Evolutionary conservation across 2,113 vertebrate genomes (phyloP).

Genomic region (Microcebus jonahi): DNA sequence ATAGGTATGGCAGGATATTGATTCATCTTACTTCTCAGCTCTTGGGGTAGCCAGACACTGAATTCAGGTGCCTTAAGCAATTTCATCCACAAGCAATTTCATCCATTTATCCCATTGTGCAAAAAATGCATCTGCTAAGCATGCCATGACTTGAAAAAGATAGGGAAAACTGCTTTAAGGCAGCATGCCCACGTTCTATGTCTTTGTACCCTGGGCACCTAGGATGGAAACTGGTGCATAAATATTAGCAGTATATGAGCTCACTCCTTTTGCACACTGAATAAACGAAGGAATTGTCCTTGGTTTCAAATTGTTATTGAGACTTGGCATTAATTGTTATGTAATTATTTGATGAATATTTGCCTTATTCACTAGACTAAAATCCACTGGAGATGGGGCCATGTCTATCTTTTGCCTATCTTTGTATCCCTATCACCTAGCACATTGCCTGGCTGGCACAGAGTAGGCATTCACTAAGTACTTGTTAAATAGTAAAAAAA

Average conservation of each 20-base stretch:
- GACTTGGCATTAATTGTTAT: background rate
- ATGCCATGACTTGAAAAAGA: background rate
- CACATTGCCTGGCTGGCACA: background rate
- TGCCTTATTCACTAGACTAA: background rate
- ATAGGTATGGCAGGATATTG: background rate
- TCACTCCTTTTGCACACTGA: background rate
- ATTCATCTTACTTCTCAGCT: background rate
- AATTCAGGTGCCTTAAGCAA: background rate
- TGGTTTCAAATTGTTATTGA: background rate
- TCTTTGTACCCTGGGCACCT: background rate
- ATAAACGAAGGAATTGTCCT: background rate
- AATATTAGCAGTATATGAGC: background rate
- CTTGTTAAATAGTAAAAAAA: background rate
- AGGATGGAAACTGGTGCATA: background rate
- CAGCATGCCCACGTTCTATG: background rate
- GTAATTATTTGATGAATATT: background rate
- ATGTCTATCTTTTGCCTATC: background rate
- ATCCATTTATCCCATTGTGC: background rate
- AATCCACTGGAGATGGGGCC: background rate
- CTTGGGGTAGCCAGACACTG: background rate
- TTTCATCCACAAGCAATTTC: background rate
- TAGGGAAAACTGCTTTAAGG: background rate
- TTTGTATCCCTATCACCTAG: background rate
- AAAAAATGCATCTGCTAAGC: background rate
- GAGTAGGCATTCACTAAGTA: background rate